phyloP scores from a whole-genome alignment of 2,113 vertebrate genomes.

The Lamprotornis superbus region DNA sequence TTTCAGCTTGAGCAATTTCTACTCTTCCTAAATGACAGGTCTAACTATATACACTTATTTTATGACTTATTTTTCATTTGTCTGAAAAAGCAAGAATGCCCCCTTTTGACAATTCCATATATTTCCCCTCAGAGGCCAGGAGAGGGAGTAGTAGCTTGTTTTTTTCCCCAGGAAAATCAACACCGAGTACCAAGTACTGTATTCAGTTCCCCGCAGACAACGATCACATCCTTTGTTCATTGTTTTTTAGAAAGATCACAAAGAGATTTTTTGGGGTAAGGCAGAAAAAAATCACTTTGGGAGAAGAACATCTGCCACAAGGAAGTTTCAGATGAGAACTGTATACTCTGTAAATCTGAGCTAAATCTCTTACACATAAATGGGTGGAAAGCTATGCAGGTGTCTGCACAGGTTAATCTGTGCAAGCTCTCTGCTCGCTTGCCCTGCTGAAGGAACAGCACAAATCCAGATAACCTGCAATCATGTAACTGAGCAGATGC shows the following conservation, averaged over 20 bases:
- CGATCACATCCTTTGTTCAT: not conserved
- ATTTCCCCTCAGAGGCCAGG: constrained; percentile 52
- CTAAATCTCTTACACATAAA: not conserved
- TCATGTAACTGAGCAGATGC: not conserved
- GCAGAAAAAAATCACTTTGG: not conserved
- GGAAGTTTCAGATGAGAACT: not conserved
- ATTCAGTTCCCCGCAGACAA: not conserved
- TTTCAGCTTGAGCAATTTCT: not conserved
- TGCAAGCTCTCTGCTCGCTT: not conserved
- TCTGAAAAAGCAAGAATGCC: constrained; percentile 77
- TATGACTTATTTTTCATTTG: not conserved
- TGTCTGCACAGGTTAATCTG: not conserved
- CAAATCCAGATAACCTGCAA: not conserved
- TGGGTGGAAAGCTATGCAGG: not conserved
- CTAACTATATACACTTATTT: not conserved
- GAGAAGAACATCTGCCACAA: not conserved
- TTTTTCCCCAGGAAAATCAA: constrained; percentile 19
- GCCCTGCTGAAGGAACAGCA: not conserved
- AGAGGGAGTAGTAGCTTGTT: constrained; percentile 50
- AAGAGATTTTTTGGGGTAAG: rapidly evolving
- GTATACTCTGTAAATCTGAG: not conserved
- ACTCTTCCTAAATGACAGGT: not conserved
- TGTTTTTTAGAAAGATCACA: not conserved
- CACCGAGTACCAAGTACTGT: not conserved
- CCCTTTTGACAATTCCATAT: constrained; percentile 71